Conservation (phyloP, 2,797 vertebrate species). For the Microtus agrestis region DNA sequence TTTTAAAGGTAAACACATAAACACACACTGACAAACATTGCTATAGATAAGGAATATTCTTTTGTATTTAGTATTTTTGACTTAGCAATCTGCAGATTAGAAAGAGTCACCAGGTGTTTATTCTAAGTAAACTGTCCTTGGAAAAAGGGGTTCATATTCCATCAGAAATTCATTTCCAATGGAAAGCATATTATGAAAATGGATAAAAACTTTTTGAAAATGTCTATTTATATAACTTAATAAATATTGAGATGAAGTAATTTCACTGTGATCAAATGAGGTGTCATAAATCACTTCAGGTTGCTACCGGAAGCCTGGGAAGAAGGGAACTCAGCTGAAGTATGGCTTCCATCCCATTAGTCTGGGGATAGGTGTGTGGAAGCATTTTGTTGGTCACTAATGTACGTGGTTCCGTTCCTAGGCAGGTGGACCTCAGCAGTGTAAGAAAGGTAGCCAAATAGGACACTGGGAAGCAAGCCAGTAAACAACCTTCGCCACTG, state of each 20-base stretch:
- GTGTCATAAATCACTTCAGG: neutral
- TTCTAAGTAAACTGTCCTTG: neutral
- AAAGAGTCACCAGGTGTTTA: neutral
- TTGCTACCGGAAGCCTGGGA: neutral
- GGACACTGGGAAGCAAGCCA: neutral
- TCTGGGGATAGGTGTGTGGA: neutral
- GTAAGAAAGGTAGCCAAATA: neutral
- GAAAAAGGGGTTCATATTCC: neutral
- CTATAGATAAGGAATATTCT: neutral
- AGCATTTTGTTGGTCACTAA: neutral
- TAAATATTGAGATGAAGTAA: neutral
- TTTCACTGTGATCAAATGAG: neutral
- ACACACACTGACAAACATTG: neutral
- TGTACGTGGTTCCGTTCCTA: neutral
- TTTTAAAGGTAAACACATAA: neutral
- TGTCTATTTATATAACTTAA: neutral
- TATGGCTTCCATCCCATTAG: neutral
- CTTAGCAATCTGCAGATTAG: neutral
- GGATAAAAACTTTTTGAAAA: conserved; percentile 23
- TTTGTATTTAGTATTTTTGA: conserved; percentile 39
- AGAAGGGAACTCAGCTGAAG: neutral
- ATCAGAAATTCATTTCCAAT: neutral
- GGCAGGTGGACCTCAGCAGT: neutral
- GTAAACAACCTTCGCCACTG: too few species aligned
- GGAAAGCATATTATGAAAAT: conserved; percentile 47